Conservation (phyloP, 2,113 vertebrate genomes). For the Brachypodius melanocephalos region DNA sequence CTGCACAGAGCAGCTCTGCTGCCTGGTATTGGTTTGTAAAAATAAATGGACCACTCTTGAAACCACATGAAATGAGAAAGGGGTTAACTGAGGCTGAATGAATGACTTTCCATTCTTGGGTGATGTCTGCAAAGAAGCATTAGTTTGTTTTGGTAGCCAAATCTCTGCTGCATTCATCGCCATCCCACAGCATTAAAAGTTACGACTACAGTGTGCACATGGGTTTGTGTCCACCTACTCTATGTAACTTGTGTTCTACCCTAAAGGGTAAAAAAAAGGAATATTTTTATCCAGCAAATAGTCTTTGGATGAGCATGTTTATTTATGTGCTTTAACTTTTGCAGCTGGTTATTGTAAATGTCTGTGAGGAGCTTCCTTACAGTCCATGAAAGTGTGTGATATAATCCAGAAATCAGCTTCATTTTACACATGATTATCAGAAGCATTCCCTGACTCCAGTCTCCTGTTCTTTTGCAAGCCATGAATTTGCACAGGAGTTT, state of each 20-base stretch:
- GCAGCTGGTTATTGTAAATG: slow-evolving; percentile 26
- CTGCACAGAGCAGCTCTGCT: background rate
- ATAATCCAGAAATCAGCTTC: slow-evolving; percentile 35
- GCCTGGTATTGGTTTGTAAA: background rate
- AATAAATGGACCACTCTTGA: background rate
- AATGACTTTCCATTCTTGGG: background rate
- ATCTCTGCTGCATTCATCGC: background rate
- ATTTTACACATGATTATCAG: background rate
- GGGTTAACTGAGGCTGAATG: background rate
- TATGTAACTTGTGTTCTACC: background rate
- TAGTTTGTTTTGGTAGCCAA: background rate
- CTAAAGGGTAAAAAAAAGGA: slow-evolving; percentile 38
- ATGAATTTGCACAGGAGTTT: background rate
- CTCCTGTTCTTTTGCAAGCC: background rate
- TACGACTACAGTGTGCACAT: rapidly evolving
- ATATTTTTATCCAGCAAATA: background rate
- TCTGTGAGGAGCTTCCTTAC: background rate
- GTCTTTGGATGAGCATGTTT: background rate
- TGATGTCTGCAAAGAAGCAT: background rate
- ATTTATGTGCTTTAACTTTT: background rate
- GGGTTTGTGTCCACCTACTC: background rate
- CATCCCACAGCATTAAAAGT: background rate
- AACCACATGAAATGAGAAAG: background rate
- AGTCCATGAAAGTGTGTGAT: background rate
- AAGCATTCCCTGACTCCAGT: background rate